Conservation (phyloP, 2,888 invertebrate species). For the Galerucella pusilla region DNA sequence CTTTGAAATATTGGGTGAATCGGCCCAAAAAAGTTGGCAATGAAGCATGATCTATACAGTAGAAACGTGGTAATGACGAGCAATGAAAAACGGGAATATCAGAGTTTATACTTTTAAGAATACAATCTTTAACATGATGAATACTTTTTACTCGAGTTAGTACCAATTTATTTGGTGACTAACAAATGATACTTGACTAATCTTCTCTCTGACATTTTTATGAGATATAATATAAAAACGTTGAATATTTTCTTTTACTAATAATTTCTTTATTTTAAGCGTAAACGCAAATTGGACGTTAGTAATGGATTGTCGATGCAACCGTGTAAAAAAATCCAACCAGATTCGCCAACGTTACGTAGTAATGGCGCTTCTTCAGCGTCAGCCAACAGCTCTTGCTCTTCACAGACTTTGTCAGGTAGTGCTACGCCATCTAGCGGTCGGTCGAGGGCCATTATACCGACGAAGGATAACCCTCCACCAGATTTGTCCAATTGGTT, state of each 20-base stretch:
- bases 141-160: conserved; percentile 50
- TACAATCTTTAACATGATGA: conserved; percentile 41
- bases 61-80: no score
- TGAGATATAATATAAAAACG: background rate
- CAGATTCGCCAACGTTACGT: conserved; percentile 41
- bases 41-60: no score
- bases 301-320: conserved; percentile 66
- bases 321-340: conserved; percentile 67
- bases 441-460: conserved; percentile 68
- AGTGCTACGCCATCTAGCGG: conserved; percentile 41
- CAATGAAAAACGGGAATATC: no score
- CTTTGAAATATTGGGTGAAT: no score
- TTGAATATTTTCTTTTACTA: background rate
- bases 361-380: conserved; percentile 47
- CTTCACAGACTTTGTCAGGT: conserved; percentile 36
- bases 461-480: conserved; percentile 84
- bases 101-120: background rate
- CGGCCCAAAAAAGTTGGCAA: no score
- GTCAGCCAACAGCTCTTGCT: conserved; percentile 38
- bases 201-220: conserved; percentile 63
- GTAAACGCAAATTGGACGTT: conserved; percentile 66
- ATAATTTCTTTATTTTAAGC: conserved; percentile 56
- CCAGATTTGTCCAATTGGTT: conserved; percentile 82
- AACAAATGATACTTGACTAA: conserved; percentile 57
- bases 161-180: conserved; percentile 52